Conservation (phyloP, 2,113 vertebrate species). For the Mus pahari region DNA sequence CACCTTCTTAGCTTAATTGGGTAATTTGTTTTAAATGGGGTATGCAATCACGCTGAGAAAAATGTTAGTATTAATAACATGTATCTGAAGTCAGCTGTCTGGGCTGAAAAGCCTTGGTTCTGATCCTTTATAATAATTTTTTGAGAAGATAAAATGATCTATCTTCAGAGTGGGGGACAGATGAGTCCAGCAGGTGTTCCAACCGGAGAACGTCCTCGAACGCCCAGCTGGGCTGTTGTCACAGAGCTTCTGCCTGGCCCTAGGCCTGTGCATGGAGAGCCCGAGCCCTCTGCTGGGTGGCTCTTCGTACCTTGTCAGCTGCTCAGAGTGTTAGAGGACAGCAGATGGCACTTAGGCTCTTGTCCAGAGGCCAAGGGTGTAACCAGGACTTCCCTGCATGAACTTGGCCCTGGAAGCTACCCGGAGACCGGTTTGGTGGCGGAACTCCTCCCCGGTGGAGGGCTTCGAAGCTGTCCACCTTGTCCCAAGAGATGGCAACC, state of each 20-base stretch:
- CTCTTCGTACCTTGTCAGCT: neutral
- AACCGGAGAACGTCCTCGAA: conserved; percentile 15
- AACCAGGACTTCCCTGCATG: conserved; percentile 8
- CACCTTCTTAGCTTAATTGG: conserved; percentile 62
- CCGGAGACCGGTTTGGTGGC: neutral
- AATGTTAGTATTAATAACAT: neutral
- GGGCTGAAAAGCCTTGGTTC: neutral
- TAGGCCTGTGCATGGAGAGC: neutral
- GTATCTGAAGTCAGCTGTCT: neutral
- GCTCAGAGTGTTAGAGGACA: neutral
- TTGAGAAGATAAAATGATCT: neutral
- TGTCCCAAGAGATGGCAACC: neutral
- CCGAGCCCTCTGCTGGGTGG: neutral
- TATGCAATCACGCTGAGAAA: neutral
- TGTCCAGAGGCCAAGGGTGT: neutral
- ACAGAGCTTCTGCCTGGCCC: neutral
- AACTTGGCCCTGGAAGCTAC: conserved; percentile 44
- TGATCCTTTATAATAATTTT: conserved; percentile 44
- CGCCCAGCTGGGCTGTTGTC: neutral
- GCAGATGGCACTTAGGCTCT: conserved; percentile 56
- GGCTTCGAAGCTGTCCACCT: neutral
- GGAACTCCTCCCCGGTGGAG: neutral
- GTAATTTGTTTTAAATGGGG: conserved; percentile 58
- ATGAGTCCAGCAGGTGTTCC: neutral
- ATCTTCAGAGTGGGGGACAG: neutral